These are phyloP conservation scores for Clitarchus hookeri DNA, from an alignment of 2,888 invertebrate genomes.

Conservation along the genomic window DNA sequence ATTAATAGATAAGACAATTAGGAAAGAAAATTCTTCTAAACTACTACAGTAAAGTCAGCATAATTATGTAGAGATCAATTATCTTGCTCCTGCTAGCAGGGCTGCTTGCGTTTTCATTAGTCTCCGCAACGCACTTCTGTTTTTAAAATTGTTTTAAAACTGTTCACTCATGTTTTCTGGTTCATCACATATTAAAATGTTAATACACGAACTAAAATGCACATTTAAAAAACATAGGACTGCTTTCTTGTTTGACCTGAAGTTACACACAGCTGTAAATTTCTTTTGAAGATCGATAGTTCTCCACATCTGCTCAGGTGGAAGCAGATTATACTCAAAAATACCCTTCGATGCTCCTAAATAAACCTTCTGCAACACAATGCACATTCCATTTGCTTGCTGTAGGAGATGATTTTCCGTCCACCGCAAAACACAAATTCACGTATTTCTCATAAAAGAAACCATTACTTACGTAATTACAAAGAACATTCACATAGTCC, in stretches of 20 bases:
- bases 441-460: background rate
- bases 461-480: background rate
- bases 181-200: too few species aligned
- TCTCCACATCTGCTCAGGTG: too few species aligned
- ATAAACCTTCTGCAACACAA: too few species aligned
- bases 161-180: background rate
- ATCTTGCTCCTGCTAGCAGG: constrained; percentile 4
- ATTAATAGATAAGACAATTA: background rate
- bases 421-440: too few species aligned
- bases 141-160: background rate
- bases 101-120: background rate
- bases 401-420: too few species aligned
- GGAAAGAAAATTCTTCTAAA: constrained; percentile 6
- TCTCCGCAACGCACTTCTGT: background rate
- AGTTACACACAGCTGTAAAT: too few species aligned
- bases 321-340: too few species aligned
- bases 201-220: background rate
- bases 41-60: background rate
- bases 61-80: constrained; percentile 8
- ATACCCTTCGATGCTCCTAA: too few species aligned
- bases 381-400: too few species aligned
- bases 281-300: too few species aligned
- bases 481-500: background rate
- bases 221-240: background rate
- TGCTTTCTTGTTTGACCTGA: background rate